These are phyloP conservation scores for Papilio machaon DNA, from an alignment of 1,140 invertebrate species.

Conservation along the genomic window DNA sequence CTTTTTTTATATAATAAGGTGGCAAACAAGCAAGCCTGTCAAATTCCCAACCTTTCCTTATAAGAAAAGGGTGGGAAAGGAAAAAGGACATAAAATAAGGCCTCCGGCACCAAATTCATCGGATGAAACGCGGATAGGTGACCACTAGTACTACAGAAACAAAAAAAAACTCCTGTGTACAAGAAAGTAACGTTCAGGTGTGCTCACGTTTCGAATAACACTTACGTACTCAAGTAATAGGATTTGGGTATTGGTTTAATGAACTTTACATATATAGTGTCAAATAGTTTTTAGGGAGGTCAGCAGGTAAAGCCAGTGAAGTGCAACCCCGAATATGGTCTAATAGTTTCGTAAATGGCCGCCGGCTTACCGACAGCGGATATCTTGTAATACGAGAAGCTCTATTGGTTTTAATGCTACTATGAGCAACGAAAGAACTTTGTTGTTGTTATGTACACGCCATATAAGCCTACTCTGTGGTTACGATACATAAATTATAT, in stretches of 20 bases:
- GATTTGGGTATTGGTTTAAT: slow-evolving; percentile 72
- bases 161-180: no score
- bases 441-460: slow-evolving; percentile 11
- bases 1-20: no score
- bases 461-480: slow-evolving; percentile 2
- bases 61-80: no score
- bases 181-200: neutral
- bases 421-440: slow-evolving; percentile 49
- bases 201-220: slow-evolving; percentile 7
- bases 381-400: slow-evolving; percentile 67
- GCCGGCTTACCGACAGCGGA: slow-evolving; percentile 66
- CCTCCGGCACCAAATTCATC: no score
- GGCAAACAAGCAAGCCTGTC: no score
- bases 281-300: slow-evolving; percentile 73
- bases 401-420: slow-evolving; percentile 57
- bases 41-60: no score
- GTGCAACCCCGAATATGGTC: slow-evolving; percentile 76
- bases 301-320: slow-evolving; percentile 77
- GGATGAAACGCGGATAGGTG: no score
- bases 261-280: slow-evolving; percentile 73
- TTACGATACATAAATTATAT: neutral
- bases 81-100: no score
- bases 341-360: slow-evolving; percentile 73
- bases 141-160: no score
- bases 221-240: slow-evolving; percentile 54